Percentiles rank a stretch among this genome's conserved stretches.
Conservation (phyloP, 2,888 invertebrate genomes). For the Xestia rhomboidea region DNA sequence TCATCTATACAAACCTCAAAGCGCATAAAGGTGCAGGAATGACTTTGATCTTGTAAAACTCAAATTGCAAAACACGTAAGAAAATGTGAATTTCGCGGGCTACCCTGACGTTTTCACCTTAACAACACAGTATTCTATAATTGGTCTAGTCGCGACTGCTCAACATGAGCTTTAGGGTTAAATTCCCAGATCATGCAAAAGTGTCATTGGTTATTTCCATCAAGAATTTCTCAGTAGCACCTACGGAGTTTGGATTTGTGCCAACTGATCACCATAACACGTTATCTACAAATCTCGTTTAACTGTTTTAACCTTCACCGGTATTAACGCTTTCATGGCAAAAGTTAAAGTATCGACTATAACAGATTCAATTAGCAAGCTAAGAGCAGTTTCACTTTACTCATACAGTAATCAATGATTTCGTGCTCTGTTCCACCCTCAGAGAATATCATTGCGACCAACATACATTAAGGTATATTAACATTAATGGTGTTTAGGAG, state of each 20-base stretch:
- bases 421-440: conserved; percentile 1
- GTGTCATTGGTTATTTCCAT: neutral
- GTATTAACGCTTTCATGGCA: conserved; percentile 1
- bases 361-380: conserved; percentile 45
- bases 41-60: too few relatives aligned
- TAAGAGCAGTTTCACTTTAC: conserved; percentile 25
- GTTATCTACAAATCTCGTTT: neutral
- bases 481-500: conserved; percentile 21
- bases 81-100: too few relatives aligned
- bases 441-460: conserved; percentile 25
- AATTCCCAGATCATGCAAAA: neutral
- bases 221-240: neutral
- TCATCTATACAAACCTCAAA: too few relatives aligned
- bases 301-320: neutral
- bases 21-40: too few relatives aligned
- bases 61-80: too few relatives aligned
- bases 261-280: conserved; percentile 1
- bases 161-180: neutral
- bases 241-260: neutral
- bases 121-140: neutral
- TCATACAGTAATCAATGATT: conserved; percentile 35
- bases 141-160: neutral
- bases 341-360: conserved; percentile 32
- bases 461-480: conserved; percentile 35
- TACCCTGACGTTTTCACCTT: too few relatives aligned